Evolutionary conservation across 2,888 invertebrate genomes (phyloP), one percentile per base, ranked within the genome.

Genomic region (Hyposoter dolosus): DNA sequence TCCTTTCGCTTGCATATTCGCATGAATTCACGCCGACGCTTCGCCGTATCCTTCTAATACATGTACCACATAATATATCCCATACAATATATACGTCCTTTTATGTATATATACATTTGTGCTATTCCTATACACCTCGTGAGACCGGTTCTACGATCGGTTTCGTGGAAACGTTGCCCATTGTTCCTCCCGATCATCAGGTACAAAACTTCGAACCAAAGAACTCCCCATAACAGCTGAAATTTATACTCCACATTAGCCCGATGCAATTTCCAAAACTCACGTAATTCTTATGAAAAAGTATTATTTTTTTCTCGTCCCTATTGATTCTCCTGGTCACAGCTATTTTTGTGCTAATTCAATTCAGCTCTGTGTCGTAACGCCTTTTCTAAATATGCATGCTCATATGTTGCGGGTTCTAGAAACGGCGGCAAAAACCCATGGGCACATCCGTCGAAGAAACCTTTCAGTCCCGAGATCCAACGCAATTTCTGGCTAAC

Each of bases 91-190:
- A 32, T 60, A 45, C 43, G 19, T 69, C 23, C 15, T 19, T 19
- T 1, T 19, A 15, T 28, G 19, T 47, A n/a, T 69, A 32, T 63
- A 12, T n/a, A 19, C 28, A 10, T 60, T 45, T 66, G 40, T 65
- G 83, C 71, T 81, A 81, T 83, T 72, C 76, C 76, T 71, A 77
- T 45, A 63, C 35, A 28, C 53, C 68, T 60, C 66, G 78, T 69
- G 77, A 86, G 83, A 86, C 86, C 86, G 86, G 86, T 86, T 86
- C 80, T 83, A 81, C 83, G 80, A 86, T 86, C 83, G 81, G 80
- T 86, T 86, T 83, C 83, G 80, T 83, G 83, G 80, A 86, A 86
- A 80, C 83, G 80, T 65, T 71, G 69, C 72, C 86, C 83, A 86
- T 86, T 86, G 86, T 86, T 86, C 83, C 72, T 50, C 68, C n/a